phyloP scores from a whole-genome alignment of 2,888 invertebrate genomes.

The Coleophora deauratella region DNA sequence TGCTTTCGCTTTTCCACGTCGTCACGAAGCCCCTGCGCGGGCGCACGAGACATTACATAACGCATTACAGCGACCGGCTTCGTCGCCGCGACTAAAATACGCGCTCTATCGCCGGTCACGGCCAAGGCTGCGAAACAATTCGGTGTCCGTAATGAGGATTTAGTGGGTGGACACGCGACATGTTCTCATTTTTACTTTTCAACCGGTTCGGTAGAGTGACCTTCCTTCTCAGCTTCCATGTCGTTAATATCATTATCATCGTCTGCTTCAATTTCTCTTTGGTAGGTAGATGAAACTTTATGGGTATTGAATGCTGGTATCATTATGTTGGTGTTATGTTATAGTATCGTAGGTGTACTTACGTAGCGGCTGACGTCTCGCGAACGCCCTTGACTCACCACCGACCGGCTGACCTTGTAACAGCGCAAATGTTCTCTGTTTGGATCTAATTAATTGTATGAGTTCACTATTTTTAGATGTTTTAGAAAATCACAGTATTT shows the following conservation, averaged over 20 bases:
- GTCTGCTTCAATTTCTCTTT: no score
- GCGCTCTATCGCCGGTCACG: conserved; percentile 68
- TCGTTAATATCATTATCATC: conserved; percentile 1
- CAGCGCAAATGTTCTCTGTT: conserved; percentile 59
- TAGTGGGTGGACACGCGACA: conserved; percentile 65
- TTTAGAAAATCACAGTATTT: no score
- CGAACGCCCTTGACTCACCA: conserved; percentile 67
- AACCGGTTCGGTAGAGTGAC: conserved; percentile 52
- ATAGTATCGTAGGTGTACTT: no score
- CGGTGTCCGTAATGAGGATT: conserved; percentile 64
- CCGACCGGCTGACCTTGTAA: conserved; percentile 66
- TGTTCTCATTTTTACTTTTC: conserved; percentile 65
- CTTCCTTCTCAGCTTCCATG: conserved; percentile 45
- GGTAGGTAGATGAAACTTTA: no score
- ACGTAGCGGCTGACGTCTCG: conserved; percentile 52
- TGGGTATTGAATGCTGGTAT: no score
- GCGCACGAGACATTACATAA: conserved; percentile 44
- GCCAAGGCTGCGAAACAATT: conserved; percentile 70
- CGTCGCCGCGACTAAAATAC: conserved; percentile 68
- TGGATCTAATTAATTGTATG: conserved; percentile 53
- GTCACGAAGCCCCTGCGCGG: conserved; percentile 42
- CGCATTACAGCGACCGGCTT: conserved; percentile 64
- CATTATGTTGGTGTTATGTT: background rate
- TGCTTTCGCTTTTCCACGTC: conserved; percentile 61
- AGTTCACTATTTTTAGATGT: conserved; percentile 16